Evolutionary conservation across 1,140 invertebrate species (phyloP), one percentile per base, ranked within the genome.

Genomic region (Rhopalosiphum padi): DNA sequence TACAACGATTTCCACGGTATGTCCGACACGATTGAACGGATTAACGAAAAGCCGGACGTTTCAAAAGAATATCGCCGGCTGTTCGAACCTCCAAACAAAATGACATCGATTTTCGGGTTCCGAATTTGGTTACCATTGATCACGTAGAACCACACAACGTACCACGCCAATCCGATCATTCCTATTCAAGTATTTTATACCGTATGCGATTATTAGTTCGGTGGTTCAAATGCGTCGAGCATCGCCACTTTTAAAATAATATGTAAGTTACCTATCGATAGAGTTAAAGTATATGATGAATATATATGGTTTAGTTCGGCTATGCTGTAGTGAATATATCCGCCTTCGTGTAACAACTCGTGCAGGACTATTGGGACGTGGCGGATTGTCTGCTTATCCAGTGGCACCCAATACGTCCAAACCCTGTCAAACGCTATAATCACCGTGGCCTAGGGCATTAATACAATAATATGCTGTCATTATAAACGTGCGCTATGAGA

Each of bases 321-420:
- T n/a, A 3, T 4, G 15, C 3, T 68, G 0, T 60, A 25, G 3
- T 60, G 0, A 3, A 68, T 0, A 30, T n/a, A 3, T 68, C 0
- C 30, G 11, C 9, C 4, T 15, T n/a, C 15, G 6, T 11, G 2
- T 68, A 30, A 30, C 9, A 68, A 5, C 4, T 11, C 30, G 3
- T 11, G 15, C 30, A 68, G 4, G 30, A 68, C 4, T 30, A 68
- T 30, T 30, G 60, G 60, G n/a, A n/a, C 9, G 30, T 68, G 30
- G n/a, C 60, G 25, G n/a, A 68, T 30, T 30, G 60, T 9, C 25
- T 68, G 60, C 30, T 11, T 68, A 11, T 68, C 15, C 48, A 51
- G 48, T 18, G 48, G 48, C 15, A 51, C 15, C 48, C 48, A 51
- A 51, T 51, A 51, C 15, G 30, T 25, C 60, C 25, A 68, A 68